A percentile compares a stretch with the other conserved stretches of the same genome.
These are phyloP conservation scores for Arctopsyche grandis DNA, from an alignment of 1,140 invertebrate genomes.

Conservation along the genomic window DNA sequence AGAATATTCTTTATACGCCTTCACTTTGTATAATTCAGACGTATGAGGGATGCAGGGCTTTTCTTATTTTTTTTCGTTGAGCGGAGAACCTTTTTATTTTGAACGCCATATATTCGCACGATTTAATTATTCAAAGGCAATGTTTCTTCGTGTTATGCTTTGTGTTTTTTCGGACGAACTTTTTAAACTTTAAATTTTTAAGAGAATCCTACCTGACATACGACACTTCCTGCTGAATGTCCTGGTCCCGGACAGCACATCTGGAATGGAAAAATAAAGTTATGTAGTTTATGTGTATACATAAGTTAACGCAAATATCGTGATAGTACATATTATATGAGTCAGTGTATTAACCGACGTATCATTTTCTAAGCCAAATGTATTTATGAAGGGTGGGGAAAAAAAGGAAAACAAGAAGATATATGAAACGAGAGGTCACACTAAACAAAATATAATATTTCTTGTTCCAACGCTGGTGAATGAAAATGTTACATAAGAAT, in stretches of 20 bases:
- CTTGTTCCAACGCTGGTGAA: background rate
- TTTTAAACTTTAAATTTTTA: too few species aligned
- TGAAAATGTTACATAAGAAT: constrained; percentile 4
- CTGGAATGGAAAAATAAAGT: constrained; percentile 36
- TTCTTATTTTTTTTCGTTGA: background rate
- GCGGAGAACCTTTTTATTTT: constrained; percentile 14
- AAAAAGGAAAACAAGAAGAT: background rate
- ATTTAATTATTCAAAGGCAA: constrained; percentile 1
- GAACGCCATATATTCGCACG: background rate
- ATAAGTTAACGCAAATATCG: background rate
- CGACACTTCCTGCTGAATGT: constrained; percentile 43
- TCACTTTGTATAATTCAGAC: constrained; percentile 25
- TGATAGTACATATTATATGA: background rate
- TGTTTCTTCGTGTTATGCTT: background rate
- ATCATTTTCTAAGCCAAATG: background rate
- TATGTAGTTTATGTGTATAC: background rate
- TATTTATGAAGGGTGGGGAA: background rate
- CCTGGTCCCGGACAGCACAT: constrained; percentile 52
- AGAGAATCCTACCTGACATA: constrained; percentile 39
- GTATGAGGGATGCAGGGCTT: background rate
- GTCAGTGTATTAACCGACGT: background rate
- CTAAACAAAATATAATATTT: constrained; percentile 6
- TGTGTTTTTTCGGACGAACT: too few species aligned
- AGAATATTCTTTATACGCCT: constrained; percentile 29
- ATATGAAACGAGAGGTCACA: constrained; percentile 7